Base-by-base conservation (phyloP, 2,888 invertebrate species). In the Frankliniella intonsa region DNA sequence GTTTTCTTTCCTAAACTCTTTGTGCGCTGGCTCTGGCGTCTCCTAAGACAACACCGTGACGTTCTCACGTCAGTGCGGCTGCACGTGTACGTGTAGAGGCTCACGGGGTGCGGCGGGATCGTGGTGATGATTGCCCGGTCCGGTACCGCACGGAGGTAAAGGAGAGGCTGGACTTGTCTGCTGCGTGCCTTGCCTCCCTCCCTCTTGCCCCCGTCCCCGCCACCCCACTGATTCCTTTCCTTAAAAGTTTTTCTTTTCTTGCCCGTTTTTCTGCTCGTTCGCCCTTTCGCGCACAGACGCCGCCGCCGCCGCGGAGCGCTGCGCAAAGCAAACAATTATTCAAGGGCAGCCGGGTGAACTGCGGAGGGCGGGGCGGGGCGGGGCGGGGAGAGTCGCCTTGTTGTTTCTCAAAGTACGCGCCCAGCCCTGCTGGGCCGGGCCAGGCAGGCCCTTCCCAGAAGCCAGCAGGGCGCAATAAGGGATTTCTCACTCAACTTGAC, bases 291-390 rank as follows among this genome's bases (percentile, higher is more conserved):
- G 12, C 14, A 12, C 55, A 2, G 14, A 17, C 55, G 12, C 55
- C 69, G 69, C 19, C 62, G 62, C 62, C 14, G 55, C 14, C 55
- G 55, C 55, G 12, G 55, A 14, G 62, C 62, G 62, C 62, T 69
- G 69, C 69, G 22, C 22, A 69, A 22, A 69, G 69, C 22, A 69
- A 69, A 69, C 69, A 69, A 69, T 69, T 69, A 69, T 69, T 22
- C 69, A 69, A 69, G 69, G 69, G 62, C 62, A 62, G 62, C 69
- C 69, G 69, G 38, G 38, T 38, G 38, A 14, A 55, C 19, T 0
- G 62, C 22, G 69, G 8, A 2, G 65, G 17, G 17, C n/a, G n/a
- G 65, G 9, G 65, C n/a, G n/a, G 65, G 65, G 65, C n/a, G 65
- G 14, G 65, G 14, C 14, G 65, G 65, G 65, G 65, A 19, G n/a